A percentile compares a stretch with the other conserved stretches of the same genome.
Conservation (phyloP, 2,888 invertebrate species). For the Eristalinus sepulchralis region DNA sequence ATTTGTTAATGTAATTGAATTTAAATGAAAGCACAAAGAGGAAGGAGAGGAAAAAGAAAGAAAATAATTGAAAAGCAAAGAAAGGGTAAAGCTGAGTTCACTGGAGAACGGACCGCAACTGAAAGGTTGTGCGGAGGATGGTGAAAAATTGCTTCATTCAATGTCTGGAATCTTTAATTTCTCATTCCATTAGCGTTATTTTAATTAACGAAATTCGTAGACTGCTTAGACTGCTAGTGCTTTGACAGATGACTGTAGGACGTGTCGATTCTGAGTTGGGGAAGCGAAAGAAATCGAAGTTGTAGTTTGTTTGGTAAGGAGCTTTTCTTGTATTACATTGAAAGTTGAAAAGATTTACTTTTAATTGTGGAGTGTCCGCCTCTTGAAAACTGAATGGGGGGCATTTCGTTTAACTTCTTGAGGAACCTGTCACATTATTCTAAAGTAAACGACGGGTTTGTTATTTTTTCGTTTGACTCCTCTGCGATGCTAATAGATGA, state of each 20-base stretch:
- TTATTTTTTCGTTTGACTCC: too few species aligned
- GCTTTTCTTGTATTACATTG: not conserved
- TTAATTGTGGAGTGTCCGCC: too few species aligned
- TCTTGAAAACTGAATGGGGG: too few species aligned
- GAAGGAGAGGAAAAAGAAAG: not conserved
- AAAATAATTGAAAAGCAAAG: not conserved
- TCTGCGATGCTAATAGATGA: too few species aligned
- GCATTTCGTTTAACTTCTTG: too few species aligned
- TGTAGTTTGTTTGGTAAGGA: not conserved
- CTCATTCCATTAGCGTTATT: not conserved
- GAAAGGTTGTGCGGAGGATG: not conserved
- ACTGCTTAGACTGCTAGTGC: not conserved
- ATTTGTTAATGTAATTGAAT: conserved; percentile 13
- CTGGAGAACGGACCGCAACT: not conserved
- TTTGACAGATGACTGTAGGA: not conserved
- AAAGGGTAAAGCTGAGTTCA: not conserved
- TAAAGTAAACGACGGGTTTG: too few species aligned
- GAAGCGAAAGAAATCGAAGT: not conserved
- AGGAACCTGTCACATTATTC: too few species aligned
- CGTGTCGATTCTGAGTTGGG: not conserved
- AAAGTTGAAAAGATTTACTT: too few species aligned
- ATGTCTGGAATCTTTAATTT: not conserved
- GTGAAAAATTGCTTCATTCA: not conserved
- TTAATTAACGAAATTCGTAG: not conserved
- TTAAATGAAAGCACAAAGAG: not conserved